Evolutionary conservation across 2,113 vertebrate genomes (phyloP).

Genomic region (Andinoacara biseriatus): DNA sequence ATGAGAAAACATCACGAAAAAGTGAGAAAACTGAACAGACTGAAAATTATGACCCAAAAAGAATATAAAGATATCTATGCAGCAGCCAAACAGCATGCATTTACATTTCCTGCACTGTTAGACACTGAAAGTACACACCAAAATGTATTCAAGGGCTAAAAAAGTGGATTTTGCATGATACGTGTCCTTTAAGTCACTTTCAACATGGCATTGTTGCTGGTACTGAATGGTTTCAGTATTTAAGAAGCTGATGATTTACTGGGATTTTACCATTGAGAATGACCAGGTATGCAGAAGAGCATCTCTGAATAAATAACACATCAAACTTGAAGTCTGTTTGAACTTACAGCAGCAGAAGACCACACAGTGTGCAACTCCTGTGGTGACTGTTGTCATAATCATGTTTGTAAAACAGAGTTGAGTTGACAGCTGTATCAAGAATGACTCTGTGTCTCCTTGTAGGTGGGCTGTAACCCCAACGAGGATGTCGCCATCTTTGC

Average conservation of each 20-base stretch:
- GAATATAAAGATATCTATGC: no score
- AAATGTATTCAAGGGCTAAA: no score
- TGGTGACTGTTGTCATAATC: neutral
- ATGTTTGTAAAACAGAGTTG: neutral
- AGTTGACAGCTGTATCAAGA: neutral
- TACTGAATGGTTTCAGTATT: neutral
- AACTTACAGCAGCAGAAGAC: neutral
- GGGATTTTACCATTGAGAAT: no score
- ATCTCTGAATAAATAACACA: neutral
- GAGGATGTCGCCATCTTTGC: conserved; percentile 98
- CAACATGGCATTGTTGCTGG: neutral
- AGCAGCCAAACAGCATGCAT: no score
- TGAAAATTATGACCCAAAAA: no score
- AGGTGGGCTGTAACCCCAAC: conserved; percentile 99
- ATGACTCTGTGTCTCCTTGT: neutral
- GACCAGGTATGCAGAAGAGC: neutral
- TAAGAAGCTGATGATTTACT: no score
- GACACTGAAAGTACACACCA: no score
- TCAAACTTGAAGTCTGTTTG: neutral
- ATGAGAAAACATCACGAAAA: no score
- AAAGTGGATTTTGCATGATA: no score
- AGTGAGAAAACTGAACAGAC: no score
- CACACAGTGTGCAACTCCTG: neutral
- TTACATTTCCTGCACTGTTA: no score
- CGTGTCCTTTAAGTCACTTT: neutral